Evolutionary conservation across 2,113 vertebrate species (phyloP).

Genomic region (Neofelis nebulosa): DNA sequence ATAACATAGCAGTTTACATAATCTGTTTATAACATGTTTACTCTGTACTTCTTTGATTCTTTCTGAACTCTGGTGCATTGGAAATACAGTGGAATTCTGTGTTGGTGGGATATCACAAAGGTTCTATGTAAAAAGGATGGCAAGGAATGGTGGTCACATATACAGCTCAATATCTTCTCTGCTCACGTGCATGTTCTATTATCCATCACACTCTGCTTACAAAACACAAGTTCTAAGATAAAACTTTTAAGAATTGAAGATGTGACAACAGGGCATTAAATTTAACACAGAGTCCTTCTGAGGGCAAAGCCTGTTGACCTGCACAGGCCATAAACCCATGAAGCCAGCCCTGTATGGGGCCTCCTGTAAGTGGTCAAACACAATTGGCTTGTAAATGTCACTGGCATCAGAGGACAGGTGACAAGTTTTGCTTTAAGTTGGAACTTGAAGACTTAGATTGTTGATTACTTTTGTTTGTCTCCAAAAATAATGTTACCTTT

Average conservation of each 20-base stretch:
- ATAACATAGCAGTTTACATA: not conserved
- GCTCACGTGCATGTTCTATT: not conserved
- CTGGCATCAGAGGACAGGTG: not conserved
- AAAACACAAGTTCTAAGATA: conserved; percentile 22
- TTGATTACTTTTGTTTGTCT: not conserved
- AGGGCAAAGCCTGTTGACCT: not conserved
- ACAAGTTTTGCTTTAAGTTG: not conserved
- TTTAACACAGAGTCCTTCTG: not conserved
- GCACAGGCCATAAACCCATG: not conserved
- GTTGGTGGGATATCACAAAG: not conserved
- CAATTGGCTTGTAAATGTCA: not conserved
- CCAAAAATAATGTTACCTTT: conserved; percentile 30
- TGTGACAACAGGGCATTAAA: not conserved
- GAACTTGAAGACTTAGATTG: not conserved
- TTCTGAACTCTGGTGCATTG: not conserved
- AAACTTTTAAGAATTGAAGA: not conserved
- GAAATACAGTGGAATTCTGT: not conserved
- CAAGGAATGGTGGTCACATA: not conserved
- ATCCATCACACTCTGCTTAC: not conserved
- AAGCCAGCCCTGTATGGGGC: not conserved
- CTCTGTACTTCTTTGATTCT: not conserved
- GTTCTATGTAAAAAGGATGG: not conserved
- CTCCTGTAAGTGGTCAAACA: not conserved
- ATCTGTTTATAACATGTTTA: not conserved
- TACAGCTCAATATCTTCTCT: not conserved